These are phyloP conservation scores for Ophraella communa DNA, from an alignment of 2,888 invertebrate genomes.

Conservation along the genomic window DNA sequence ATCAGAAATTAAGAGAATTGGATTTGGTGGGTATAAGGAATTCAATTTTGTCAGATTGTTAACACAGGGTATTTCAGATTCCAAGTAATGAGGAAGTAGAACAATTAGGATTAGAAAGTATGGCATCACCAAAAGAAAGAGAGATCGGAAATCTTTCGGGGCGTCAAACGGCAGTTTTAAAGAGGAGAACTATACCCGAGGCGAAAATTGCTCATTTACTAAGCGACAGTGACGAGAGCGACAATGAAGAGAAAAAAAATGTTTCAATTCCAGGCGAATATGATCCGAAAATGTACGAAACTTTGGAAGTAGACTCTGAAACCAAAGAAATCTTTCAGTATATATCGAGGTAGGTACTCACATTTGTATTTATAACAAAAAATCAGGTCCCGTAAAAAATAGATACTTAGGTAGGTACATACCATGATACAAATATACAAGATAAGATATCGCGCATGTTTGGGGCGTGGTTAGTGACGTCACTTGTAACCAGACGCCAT, in stretches of 20 bases:
- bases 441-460: no score
- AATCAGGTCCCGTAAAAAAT: no score
- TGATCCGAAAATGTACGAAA: slow-evolving; percentile 83
- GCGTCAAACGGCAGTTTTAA: slow-evolving; percentile 39
- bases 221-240: slow-evolving; percentile 51
- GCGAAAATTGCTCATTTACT: slow-evolving; percentile 28
- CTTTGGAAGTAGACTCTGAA: slow-evolving; percentile 81
- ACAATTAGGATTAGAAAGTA: background rate
- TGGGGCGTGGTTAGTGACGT: no score
- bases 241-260: slow-evolving; percentile 48
- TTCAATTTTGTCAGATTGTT: background rate
- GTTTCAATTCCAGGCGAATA: slow-evolving; percentile 65
- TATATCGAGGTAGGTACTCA: slow-evolving; percentile 88
- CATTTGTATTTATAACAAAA: no score
- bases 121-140: background rate
- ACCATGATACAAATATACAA: no score
- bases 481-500: no score
- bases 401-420: no score
- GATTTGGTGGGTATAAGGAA: slow-evolving; percentile 13
- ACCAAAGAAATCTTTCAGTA: slow-evolving; percentile 92
- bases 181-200: slow-evolving; percentile 13
- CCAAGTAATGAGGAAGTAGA: background rate
- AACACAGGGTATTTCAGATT: slow-evolving; percentile 1
- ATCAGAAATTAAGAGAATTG: slow-evolving; percentile 15
- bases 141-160: slow-evolving; percentile 44